These are phyloP conservation scores for Axea sp. DNA, from an alignment of 2,888 invertebrate genomes.

Conservation along the genomic window DNA sequence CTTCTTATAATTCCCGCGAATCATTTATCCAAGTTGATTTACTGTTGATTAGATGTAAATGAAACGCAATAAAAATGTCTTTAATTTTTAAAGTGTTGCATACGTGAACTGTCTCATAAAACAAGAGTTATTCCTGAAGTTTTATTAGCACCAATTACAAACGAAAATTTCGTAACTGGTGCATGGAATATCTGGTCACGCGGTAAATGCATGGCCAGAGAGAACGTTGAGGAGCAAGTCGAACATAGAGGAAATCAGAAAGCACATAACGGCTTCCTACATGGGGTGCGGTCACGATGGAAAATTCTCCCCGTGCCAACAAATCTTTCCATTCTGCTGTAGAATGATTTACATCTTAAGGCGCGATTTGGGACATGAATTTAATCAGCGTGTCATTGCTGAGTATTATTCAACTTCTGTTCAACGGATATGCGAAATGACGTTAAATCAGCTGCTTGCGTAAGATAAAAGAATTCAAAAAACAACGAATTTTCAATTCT, in stretches of 20 bases:
- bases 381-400: too few species aligned
- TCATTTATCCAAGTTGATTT: too few species aligned
- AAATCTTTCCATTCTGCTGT: conserved; percentile 44
- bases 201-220: conserved; percentile 26
- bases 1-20: too few species aligned
- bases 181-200: conserved; percentile 54
- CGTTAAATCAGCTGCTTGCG: too few species aligned
- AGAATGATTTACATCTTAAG: not conserved
- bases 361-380: too few species aligned
- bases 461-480: too few species aligned
- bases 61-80: too few species aligned
- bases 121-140: conserved; percentile 29
- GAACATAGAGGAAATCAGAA: conserved; percentile 34
- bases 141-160: conserved; percentile 36
- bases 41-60: too few species aligned
- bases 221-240: conserved; percentile 15
- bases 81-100: too few species aligned
- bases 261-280: conserved; percentile 45
- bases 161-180: conserved; percentile 53
- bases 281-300: conserved; percentile 54
- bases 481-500: too few species aligned
- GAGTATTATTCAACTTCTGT: not conserved
- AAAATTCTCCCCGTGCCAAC: conserved; percentile 47
- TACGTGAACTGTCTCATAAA: too few species aligned
- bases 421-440: too few species aligned